phyloP scores from a whole-genome alignment of 2,113 vertebrate genomes.

The Caretta caretta region DNA sequence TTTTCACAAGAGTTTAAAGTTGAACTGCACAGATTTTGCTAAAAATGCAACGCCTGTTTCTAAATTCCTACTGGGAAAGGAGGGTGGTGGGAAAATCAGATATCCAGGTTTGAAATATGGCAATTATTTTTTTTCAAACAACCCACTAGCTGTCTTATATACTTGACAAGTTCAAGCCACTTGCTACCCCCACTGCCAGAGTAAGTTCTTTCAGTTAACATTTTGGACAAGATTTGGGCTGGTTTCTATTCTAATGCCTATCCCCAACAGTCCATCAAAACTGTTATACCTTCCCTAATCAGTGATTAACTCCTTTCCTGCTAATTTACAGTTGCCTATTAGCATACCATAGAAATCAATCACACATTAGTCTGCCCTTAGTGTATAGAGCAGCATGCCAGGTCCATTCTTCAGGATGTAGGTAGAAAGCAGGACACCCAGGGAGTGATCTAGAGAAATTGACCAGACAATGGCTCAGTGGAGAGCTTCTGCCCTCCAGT shows the following conservation, averaged over 20 bases:
- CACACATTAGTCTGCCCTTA: neutral
- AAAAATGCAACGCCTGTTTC: slow-evolving; percentile 7
- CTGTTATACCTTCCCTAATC: neutral
- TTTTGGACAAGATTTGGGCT: neutral
- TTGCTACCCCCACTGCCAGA: neutral
- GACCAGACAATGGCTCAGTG: neutral
- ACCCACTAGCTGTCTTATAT: neutral
- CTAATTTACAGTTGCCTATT: neutral
- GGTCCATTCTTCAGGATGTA: too few relatives aligned
- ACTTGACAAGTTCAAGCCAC: neutral
- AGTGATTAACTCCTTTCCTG: neutral
- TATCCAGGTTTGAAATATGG: neutral
- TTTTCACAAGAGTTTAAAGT: neutral
- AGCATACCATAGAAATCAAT: neutral
- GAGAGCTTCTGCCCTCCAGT: neutral
- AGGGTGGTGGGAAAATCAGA: neutral
- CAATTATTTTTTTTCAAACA: neutral
- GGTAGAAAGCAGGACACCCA: neutral
- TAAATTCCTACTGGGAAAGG: slow-evolving; percentile 25
- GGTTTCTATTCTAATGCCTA: neutral
- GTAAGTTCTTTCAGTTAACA: neutral
- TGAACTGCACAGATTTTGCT: neutral
- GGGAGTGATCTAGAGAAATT: neutral
- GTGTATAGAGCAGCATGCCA: neutral
- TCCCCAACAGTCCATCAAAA: neutral